phyloP scores from a whole-genome alignment of 2,797 vertebrate species.

The Telmatherina bonti region DNA sequence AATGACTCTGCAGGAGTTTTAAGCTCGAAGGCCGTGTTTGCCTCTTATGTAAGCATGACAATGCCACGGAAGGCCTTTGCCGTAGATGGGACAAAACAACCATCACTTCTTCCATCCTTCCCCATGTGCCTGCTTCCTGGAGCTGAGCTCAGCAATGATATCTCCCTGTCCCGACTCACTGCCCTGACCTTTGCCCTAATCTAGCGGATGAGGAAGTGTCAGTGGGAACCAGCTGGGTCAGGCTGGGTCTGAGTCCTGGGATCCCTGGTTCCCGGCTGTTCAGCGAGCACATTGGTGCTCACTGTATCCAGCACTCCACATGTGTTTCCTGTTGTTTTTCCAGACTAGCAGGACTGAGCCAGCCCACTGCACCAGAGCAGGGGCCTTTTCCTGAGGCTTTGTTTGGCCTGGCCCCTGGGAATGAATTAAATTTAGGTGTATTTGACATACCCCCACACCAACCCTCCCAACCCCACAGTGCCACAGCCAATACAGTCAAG shows the following conservation, averaged over 20 bases:
- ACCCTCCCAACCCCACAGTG: slow-evolving; percentile 32
- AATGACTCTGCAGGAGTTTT: slow-evolving; percentile 9
- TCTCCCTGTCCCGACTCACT: slow-evolving; percentile 42
- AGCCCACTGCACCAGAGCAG: slow-evolving; percentile 75
- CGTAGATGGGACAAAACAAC: slow-evolving; percentile 51
- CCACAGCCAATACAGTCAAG: slow-evolving; percentile 53
- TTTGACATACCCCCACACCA: slow-evolving; percentile 50
- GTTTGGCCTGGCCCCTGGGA: slow-evolving; percentile 85
- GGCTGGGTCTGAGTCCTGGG: slow-evolving; percentile 55
- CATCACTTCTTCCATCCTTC: slow-evolving; percentile 52
- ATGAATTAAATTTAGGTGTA: slow-evolving; percentile 83
- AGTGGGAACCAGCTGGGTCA: slow-evolving; percentile 64
- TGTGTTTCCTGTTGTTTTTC: slow-evolving; percentile 95
- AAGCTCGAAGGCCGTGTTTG: slow-evolving; percentile 24
- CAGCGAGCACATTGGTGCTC: slow-evolving; percentile 61
- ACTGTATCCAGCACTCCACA: slow-evolving; percentile 81
- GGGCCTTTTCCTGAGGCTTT: slow-evolving; percentile 91
- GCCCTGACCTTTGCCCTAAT: slow-evolving; percentile 55
- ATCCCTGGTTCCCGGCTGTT: slow-evolving; percentile 58
- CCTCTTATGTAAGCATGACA: slow-evolving; percentile 65
- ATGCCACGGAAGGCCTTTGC: neutral
- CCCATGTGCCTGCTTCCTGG: slow-evolving; percentile 59
- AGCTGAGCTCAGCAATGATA: slow-evolving; percentile 72
- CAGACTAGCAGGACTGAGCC: slow-evolving; percentile 66
- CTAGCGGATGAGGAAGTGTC: slow-evolving; percentile 79